These are phyloP conservation scores for Dysmachus trigonus DNA, from an alignment of 2,888 invertebrate species.

Conservation along the genomic window DNA sequence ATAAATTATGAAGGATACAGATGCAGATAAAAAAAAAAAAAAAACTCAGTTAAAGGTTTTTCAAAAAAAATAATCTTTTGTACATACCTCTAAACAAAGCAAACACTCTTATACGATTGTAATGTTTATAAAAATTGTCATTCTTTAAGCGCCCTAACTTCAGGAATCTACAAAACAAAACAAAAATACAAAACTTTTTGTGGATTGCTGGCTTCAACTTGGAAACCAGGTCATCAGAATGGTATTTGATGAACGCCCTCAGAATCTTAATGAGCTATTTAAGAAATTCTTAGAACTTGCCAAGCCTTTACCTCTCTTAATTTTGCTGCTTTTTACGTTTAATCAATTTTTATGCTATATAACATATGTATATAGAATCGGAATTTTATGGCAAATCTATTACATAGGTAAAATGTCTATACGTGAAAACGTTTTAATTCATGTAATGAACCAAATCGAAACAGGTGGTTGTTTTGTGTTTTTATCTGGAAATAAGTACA, in stretches of 20 bases:
- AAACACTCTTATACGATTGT: too few species aligned
- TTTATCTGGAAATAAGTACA: too few species aligned
- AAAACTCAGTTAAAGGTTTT: too few species aligned
- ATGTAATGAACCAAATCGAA: too few species aligned
- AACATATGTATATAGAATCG: background rate
- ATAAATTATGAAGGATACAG: too few species aligned
- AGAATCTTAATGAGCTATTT: background rate
- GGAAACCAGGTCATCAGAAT: background rate
- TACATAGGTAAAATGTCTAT: too few species aligned
- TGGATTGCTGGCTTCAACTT: background rate
- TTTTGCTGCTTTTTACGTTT: background rate
- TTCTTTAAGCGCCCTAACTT: background rate
- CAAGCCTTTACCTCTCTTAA: background rate
- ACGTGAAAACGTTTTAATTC: background rate
- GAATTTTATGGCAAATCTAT: background rate
- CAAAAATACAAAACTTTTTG: background rate
- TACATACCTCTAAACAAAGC: too few species aligned
- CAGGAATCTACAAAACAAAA: background rate
- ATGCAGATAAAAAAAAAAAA: too few species aligned
- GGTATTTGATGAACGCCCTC: background rate
- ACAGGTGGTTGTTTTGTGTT: too few species aligned
- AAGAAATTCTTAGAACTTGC: background rate
- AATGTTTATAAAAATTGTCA: background rate
- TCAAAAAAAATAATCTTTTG: too few species aligned
- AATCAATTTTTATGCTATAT: background rate